Evolutionary conservation across 2,797 vertebrate genomes (phyloP).

Genomic region (Petrocephalus schoutedeni): DNA sequence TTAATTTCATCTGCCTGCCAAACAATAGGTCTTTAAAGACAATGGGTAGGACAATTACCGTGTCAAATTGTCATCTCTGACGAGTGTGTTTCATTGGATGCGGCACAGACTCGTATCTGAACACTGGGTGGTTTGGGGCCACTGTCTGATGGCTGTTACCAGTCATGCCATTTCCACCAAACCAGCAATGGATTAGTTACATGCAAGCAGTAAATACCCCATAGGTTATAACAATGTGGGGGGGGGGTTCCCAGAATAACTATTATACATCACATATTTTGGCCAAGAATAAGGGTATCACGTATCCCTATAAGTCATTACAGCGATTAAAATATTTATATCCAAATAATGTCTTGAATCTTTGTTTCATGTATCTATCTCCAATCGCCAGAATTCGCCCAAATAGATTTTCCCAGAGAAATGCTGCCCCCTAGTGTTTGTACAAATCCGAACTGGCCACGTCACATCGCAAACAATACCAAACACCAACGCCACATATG

Average conservation of each 20-base stretch:
- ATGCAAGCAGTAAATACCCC: neutral
- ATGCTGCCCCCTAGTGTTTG: slow-evolving; percentile 55
- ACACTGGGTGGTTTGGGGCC: neutral
- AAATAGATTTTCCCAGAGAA: slow-evolving; percentile 36
- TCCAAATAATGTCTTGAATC: neutral
- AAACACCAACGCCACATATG: slow-evolving; percentile 20
- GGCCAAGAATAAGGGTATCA: neutral
- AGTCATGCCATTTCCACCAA: neutral
- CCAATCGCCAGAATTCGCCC: neutral
- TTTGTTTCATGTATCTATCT: neutral
- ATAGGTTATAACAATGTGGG: neutral
- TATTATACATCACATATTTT: neutral
- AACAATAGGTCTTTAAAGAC: neutral
- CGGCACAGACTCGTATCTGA: neutral
- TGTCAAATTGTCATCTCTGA: neutral
- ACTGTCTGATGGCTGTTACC: neutral
- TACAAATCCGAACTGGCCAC: neutral
- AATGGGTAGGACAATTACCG: neutral
- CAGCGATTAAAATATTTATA: neutral
- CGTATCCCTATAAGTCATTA: slow-evolving; percentile 1
- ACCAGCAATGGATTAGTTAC: neutral
- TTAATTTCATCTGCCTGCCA: neutral
- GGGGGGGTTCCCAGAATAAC: neutral
- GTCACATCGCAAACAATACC: neutral
- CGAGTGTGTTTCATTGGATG: neutral